Percentiles rank a stretch among this genome's conserved stretches.
Conservation (phyloP, 1,140 invertebrate genomes). For the Anagrus nilaparvatae region DNA sequence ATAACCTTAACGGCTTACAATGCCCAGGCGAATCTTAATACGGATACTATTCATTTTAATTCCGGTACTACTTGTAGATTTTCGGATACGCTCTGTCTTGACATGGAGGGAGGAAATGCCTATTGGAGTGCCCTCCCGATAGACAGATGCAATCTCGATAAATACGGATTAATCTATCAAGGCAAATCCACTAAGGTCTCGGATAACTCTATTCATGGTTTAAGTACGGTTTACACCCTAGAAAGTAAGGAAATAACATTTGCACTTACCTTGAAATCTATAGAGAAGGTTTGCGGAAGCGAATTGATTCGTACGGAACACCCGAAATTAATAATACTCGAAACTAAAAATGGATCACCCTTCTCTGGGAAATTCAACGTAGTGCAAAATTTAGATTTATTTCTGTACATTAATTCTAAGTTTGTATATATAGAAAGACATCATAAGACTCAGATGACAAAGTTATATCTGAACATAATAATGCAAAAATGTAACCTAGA, state of each 20-base stretch:
- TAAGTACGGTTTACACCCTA: slow-evolving; percentile 1
- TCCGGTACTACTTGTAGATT: slow-evolving; percentile 1
- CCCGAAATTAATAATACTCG: neutral
- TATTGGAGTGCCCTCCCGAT: slow-evolving; percentile 14
- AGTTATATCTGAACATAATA: slow-evolving; percentile 5
- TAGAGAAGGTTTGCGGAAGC: neutral
- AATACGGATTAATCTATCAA: neutral
- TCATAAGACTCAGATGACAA: neutral
- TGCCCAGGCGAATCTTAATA: neutral
- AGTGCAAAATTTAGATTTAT: neutral
- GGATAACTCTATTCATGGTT: neutral
- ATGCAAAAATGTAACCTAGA: slow-evolving; percentile 10
- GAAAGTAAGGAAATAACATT: neutral
- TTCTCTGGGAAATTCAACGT: neutral
- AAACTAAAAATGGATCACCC: neutral
- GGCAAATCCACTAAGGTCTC: neutral
- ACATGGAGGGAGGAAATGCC: slow-evolving; percentile 11
- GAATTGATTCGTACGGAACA: neutral
- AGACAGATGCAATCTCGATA: neutral
- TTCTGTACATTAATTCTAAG: slow-evolving; percentile 10
- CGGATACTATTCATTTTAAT: neutral
- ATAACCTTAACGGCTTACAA: neutral
- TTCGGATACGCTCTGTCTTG: neutral
- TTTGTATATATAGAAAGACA: slow-evolving; percentile 14
- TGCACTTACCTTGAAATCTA: neutral